Evolutionary conservation across 2,113 vertebrate species (phyloP), one percentile per base, ranked within the genome.

Genomic region (Lathamus discolor): DNA sequence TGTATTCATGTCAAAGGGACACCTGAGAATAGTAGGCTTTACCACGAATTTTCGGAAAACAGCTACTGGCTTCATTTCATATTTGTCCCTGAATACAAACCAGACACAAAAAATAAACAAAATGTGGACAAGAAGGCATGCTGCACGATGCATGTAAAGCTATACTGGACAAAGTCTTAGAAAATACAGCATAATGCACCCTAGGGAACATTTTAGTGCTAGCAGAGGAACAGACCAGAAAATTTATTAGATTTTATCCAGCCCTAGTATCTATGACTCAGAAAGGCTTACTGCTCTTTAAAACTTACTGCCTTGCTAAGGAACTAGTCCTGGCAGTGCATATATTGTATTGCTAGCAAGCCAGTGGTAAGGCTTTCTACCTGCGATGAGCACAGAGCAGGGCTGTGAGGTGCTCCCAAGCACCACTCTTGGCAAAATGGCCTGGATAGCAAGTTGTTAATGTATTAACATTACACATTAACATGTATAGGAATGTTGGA

Each of bases 31-130:
- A 77, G 63, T 6, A 88, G 44, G 19, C 3, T 85, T 89, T 92
- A 94, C 74, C 23, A 80, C n/a, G n/a, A 86, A 33, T 83, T 90
- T 88, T 94, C 84, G 89, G 66, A 90, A 89, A 95, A 87, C 17
- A 62, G 5, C n/a, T 89, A 24, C 86, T 86, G 80, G 90, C 44
- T 93, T 92, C 41, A 52, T 84, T 96, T 95, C 44, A 29, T 84
- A 79, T 72, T 57, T 63, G 49, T 72, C 86, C 44, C 57, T 82
- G 83, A 94, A 92, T 73, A 79, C 15, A 91, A 91, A 79, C 33
- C 17, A 87, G n/a, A 79, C 31, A 82, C 66, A 79, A 91, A 94
- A 93, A 49, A 73, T 44, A 94, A 92, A 80, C 43, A 89, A 91
- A 73, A 67, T 37, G 44, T 11, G 17, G 31, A 25, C 43, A 91